Conservation (phyloP, 1,140 invertebrate species). For the Sweltsa coloradensis region DNA sequence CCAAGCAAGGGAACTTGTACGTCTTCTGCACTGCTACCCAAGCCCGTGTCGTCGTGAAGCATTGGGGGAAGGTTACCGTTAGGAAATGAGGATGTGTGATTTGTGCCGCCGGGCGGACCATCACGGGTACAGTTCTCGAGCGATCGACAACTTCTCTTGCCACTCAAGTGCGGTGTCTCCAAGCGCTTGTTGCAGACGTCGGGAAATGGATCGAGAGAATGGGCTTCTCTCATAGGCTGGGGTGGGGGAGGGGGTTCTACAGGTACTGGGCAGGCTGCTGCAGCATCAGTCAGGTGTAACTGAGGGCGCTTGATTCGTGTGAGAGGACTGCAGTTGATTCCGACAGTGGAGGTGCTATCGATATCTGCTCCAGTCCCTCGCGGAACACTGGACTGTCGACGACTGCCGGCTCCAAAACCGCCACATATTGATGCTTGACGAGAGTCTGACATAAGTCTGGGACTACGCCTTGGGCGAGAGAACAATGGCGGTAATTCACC, state of each 20-base stretch:
- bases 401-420: constrained; percentile 33
- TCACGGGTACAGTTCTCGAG: constrained; percentile 8
- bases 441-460: constrained; percentile 56
- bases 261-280: background rate
- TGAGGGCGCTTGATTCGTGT: constrained; percentile 8
- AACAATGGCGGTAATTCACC: constrained; percentile 64
- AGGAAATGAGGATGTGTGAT: too few species aligned
- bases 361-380: constrained; percentile 29
- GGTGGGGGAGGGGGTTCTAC: constrained; percentile 2
- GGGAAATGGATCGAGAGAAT: constrained; percentile 20
- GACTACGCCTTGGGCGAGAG: constrained; percentile 61
- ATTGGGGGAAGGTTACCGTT: constrained; percentile 19
- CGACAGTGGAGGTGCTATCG: constrained; percentile 18
- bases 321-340: background rate
- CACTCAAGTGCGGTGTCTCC: background rate
- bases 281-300: background rate
- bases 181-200: constrained; percentile 11
- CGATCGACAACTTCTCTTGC: constrained; percentile 6
- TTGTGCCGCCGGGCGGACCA: background rate
- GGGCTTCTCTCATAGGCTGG: constrained; percentile 10
- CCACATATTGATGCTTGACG: constrained; percentile 43
- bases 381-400: constrained; percentile 41
- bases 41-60: background rate
- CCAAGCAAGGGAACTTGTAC: constrained; percentile 5
- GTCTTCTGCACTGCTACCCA: constrained; percentile 9